Percentiles rank a stretch among this genome's conserved stretches.
These are phyloP conservation scores for Melipona beecheii DNA, from an alignment of 2,888 invertebrate species.

Conservation along the genomic window DNA sequence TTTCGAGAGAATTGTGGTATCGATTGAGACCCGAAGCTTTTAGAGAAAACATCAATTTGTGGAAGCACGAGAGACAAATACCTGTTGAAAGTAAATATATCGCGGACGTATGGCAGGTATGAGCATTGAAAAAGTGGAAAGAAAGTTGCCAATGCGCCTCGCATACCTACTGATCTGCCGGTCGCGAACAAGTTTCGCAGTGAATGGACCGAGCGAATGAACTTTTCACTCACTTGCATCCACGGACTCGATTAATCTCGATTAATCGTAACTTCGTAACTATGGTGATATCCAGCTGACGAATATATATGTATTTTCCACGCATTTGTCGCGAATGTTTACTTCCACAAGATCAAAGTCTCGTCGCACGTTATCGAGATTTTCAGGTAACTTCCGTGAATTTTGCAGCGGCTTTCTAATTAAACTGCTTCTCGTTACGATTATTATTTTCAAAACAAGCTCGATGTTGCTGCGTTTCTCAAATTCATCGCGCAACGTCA, in stretches of 20 bases:
- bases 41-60: conserved; percentile 24
- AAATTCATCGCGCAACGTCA: background rate
- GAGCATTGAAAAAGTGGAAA: conserved; percentile 68
- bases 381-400: conserved; percentile 7
- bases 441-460: background rate
- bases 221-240: conserved; percentile 61
- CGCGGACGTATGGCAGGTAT: conserved; percentile 33
- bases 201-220: conserved; percentile 69
- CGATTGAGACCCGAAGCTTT: background rate
- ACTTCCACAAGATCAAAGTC: no score
- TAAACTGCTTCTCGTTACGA: conserved; percentile 4
- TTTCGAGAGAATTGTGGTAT: background rate
- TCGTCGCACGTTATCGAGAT: conserved; percentile 19
- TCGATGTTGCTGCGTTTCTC: background rate
- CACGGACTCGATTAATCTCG: conserved; percentile 41
- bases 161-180: conserved; percentile 62
- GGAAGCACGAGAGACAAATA: conserved; percentile 30
- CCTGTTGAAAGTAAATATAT: conserved; percentile 69
- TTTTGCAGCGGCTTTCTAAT: conserved; percentile 2
- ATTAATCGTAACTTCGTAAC: conserved; percentile 26
- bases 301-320: background rate
- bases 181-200: conserved; percentile 66
- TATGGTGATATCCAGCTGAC: no score
- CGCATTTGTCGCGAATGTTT: no score
- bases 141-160: conserved; percentile 71